Evolutionary conservation across 1,140 invertebrate genomes (phyloP), one percentile per base, ranked within the genome.

Genomic region (Drosophila novamexicana): DNA sequence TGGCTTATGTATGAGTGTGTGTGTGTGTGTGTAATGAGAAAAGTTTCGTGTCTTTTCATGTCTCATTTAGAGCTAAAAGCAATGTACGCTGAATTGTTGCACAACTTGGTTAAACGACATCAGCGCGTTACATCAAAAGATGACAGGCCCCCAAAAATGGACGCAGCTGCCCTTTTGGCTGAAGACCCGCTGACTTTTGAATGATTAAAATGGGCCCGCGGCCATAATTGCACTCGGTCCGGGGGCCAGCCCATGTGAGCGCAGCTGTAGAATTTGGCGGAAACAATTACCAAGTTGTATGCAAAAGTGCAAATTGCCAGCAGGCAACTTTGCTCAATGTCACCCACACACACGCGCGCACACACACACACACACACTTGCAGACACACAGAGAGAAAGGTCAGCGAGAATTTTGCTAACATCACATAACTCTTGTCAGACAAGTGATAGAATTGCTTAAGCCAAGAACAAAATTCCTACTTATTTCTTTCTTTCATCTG

Each of bases 281-380:
- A 88, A 88, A 88, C 83, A 88, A 88, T 88, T 88, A 88, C 83
- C 77, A 83, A 88, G 49, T 83, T 82, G 84, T 80, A 88, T 88
- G 83, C 84, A 88, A 86, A 80, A 89, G 83, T 79, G 83, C 79
- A 81, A 88, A 88, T 40, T 54, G 63, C 42, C 77, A 64, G 65
- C 59, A 45, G 52, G 34, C 52, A 79, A 63, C 70, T 75, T 70
- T 82, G 69, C 69, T 77, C 79, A 81, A 85, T 81, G 81, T 85
- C 81, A 78, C 47, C 44, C 32, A 40, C 34, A 56, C 63, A 72
- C 49, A 34, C 29, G 53, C 22, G 10, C 14, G n/a, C 12, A 36
- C 32, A 44, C 44, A 59, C 53, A 58, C 34, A 66, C 45, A 47
- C 18, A 47, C 53, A 58, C 34, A 66, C 47, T 29, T 29, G 22